These are phyloP conservation scores for Neoaliturus tenellus DNA, from an alignment of 2,888 invertebrate genomes.

Conservation along the genomic window DNA sequence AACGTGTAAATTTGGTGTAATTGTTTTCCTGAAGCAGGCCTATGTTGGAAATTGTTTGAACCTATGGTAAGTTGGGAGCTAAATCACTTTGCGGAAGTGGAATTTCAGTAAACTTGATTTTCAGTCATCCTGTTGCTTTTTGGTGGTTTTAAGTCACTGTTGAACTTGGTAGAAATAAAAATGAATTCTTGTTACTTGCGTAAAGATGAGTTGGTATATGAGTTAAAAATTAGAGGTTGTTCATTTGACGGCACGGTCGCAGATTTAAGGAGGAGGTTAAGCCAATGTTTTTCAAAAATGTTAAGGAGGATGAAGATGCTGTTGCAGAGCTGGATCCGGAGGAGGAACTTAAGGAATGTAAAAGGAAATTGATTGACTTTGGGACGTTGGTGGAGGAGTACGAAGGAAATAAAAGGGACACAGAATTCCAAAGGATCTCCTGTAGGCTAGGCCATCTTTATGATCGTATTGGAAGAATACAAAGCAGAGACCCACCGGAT, in stretches of 20 bases:
- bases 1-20: no score
- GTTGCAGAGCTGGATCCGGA: neutral
- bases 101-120: no score
- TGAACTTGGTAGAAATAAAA: neutral
- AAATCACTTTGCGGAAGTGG: no score
- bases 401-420: neutral
- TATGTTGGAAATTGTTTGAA: no score
- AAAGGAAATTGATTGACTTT: neutral
- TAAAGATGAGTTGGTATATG: neutral
- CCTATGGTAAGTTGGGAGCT: no score
- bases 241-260: neutral
- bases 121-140: neutral
- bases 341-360: neutral
- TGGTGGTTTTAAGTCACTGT: neutral
- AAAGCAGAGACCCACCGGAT: neutral
- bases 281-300: neutral
- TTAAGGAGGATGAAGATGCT: neutral
- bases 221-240: conserved; percentile 1
- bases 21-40: no score
- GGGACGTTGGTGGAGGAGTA: neutral
- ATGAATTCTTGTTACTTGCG: conserved; percentile 10
- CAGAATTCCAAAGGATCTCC: neutral
- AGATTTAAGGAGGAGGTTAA: neutral
- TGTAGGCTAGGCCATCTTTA: neutral
- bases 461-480: conserved; percentile 5